These are phyloP conservation scores for Romanogobio albipinnatus DNA, from an alignment of 2,113 vertebrate species.

Conservation along the genomic window DNA sequence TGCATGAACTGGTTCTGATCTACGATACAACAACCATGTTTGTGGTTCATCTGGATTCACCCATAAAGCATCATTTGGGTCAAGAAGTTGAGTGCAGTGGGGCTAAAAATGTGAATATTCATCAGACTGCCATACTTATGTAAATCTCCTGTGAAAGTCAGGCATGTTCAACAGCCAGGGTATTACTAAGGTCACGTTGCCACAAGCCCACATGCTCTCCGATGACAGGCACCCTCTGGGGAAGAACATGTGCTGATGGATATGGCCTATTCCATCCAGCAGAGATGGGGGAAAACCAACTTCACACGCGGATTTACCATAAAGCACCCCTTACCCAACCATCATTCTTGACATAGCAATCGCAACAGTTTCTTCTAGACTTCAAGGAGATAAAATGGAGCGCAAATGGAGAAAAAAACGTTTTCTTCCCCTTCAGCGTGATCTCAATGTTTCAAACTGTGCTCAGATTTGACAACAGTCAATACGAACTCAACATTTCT, in stretches of 20 bases:
- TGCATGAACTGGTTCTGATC: neutral
- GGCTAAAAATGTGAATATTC: conserved; percentile 46
- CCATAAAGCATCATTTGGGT: conserved; percentile 39
- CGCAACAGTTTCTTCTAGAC: neutral
- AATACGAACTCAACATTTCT: conserved; percentile 1
- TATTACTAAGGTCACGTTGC: conserved; percentile 55
- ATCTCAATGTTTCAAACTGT: neutral
- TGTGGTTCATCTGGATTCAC: conserved; percentile 26
- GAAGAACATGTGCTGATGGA: conserved; percentile 46
- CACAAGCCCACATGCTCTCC: conserved; percentile 47
- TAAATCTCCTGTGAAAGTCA: conserved; percentile 48
- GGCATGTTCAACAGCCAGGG: conserved; percentile 44
- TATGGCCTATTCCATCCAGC: conserved; percentile 24
- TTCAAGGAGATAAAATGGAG: neutral
- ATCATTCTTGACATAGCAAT: neutral
- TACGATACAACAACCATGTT: conserved; percentile 1
- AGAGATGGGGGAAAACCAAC: neutral
- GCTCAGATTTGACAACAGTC: neutral
- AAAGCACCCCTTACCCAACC: neutral
- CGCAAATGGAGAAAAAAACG: neutral
- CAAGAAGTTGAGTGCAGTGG: conserved; percentile 46
- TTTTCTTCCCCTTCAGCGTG: neutral
- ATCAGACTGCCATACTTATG: conserved; percentile 43
- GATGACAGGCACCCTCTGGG: conserved; percentile 31
- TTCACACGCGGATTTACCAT: neutral